Evolutionary conservation across 2,113 vertebrate species (phyloP).

Genomic region (Archocentrus centrarchus): DNA sequence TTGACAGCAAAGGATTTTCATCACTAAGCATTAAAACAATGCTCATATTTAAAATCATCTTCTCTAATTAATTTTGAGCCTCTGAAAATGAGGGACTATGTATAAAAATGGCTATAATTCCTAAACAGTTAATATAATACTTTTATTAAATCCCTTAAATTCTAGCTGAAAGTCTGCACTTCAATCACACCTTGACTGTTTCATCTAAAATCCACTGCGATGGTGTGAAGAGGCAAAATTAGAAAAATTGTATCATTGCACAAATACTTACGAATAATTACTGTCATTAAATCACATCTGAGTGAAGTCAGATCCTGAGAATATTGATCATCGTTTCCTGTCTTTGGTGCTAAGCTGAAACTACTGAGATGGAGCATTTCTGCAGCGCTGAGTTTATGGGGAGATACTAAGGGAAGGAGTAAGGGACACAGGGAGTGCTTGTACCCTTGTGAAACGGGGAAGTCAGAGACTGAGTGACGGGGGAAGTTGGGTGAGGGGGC

Average conservation of each 20-base stretch:
- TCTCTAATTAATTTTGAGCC: background rate
- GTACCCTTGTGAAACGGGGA: constrained; percentile 86
- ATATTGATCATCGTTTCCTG: no score
- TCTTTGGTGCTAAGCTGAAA: no score
- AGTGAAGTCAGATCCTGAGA: background rate
- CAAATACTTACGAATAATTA: background rate
- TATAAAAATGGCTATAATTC: background rate
- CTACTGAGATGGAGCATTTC: background rate
- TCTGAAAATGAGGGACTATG: background rate
- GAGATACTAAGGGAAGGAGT: background rate
- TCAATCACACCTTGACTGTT: rapidly evolving
- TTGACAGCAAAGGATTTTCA: background rate
- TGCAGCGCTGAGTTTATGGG: background rate
- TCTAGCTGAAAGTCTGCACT: background rate
- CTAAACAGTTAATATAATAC: background rate
- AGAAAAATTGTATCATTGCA: background rate
- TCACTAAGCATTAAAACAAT: background rate
- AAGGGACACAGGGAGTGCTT: constrained; percentile 69
- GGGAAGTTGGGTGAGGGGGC: constrained; percentile 84
- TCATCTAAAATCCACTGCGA: background rate
- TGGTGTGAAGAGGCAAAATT: background rate
- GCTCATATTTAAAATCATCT: background rate
- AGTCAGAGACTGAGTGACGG: constrained; percentile 82
- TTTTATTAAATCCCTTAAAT: background rate
- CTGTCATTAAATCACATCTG: background rate